Evolutionary conservation across 2,113 vertebrate species (phyloP).

Genomic region (Siniperca chuatsi): DNA sequence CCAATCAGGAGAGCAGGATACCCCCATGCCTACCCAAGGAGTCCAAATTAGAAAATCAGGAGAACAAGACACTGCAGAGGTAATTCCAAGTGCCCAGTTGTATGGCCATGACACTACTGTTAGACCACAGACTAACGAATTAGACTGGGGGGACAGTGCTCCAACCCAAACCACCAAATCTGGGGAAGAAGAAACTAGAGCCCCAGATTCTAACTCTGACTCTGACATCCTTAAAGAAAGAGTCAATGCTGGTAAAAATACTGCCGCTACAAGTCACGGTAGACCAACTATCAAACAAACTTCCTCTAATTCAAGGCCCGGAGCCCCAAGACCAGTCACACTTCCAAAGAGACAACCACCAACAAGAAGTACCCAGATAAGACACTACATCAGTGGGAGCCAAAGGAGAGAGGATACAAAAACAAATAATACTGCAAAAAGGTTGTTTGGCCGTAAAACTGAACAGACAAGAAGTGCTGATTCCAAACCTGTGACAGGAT

Average conservation of each 20-base stretch:
- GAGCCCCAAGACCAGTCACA: conserved; percentile 22
- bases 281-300: conserved; percentile 9
- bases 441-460: neutral
- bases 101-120: neutral
- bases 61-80: neutral
- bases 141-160: neutral
- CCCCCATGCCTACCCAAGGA: neutral
- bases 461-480: neutral
- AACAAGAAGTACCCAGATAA: conserved; percentile 1
- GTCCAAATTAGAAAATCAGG: neutral
- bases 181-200: neutral
- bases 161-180: neutral
- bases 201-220: neutral
- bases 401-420: neutral
- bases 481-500: neutral
- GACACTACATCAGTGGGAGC: neutral
- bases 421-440: conserved; percentile 3
- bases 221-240: neutral
- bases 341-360: conserved; percentile 25
- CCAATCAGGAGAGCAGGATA: neutral
- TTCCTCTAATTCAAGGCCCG: neutral
- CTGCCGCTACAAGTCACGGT: neutral
- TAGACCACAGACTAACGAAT: neutral
- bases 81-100: neutral
- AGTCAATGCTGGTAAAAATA: neutral